Percentiles rank a stretch among this genome's conserved stretches.
phyloP scores from a whole-genome alignment of 2,113 vertebrate genomes.

The Desmodus rotundus region DNA sequence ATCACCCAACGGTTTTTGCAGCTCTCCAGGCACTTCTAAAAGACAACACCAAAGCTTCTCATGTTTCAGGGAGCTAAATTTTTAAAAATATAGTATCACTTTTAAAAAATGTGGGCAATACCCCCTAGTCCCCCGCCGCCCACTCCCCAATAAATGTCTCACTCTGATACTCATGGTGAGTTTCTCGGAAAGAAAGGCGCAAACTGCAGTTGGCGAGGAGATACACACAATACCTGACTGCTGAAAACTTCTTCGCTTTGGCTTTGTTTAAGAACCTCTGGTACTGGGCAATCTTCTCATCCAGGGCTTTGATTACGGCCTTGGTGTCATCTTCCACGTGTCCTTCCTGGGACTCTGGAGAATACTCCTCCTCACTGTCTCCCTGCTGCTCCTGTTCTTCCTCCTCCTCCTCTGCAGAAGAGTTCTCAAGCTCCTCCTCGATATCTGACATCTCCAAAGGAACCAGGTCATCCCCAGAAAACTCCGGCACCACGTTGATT shows the following conservation, averaged over 20 bases:
- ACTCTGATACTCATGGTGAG: neutral
- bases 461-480: slow-evolving; percentile 91
- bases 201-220: neutral
- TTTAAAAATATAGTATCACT: neutral
- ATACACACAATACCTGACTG: slow-evolving; percentile 87
- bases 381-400: slow-evolving; percentile 69
- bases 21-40: neutral
- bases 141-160: neutral
- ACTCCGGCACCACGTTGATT: slow-evolving; percentile 93
- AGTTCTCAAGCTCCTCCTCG: slow-evolving; percentile 80
- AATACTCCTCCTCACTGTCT: neutral
- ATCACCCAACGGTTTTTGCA: neutral
- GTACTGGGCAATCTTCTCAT: slow-evolving; percentile 94
- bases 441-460: slow-evolving; percentile 90
- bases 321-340: slow-evolving; percentile 73
- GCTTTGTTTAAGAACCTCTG: slow-evolving; percentile 95
- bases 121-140: neutral
- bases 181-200: neutral
- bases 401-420: slow-evolving; percentile 76
- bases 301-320: slow-evolving; percentile 86
- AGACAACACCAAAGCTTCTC: neutral
- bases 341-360: slow-evolving; percentile 18
- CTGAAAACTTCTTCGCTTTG: slow-evolving; percentile 94
- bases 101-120: neutral
- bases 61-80: neutral